Conservation (phyloP, 2,797 vertebrate species). For the Amniataba percoides region DNA sequence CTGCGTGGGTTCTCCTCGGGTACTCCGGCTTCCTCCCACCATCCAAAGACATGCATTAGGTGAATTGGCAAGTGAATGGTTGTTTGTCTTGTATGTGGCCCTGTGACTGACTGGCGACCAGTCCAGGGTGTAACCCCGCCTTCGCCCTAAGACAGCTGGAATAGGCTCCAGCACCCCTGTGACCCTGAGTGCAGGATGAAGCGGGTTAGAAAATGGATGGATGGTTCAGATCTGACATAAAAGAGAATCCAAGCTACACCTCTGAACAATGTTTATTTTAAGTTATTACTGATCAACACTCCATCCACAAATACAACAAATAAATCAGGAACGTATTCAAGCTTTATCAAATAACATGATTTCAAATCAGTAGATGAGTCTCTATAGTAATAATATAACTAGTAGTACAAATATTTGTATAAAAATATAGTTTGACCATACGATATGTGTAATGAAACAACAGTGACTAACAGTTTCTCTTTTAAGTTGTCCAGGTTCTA, state of each 20-base stretch:
- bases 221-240: background rate
- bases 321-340: constrained; percentile 28
- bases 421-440: constrained; percentile 61
- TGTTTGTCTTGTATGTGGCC: no score
- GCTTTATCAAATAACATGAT: constrained; percentile 41
- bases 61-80: no score
- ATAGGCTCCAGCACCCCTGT: no score
- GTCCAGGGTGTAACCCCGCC: no score
- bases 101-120: no score
- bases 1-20: no score
- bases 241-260: background rate
- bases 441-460: constrained; percentile 31
- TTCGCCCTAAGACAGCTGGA: no score
- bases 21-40: no score
- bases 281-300: constrained; percentile 13
- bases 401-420: constrained; percentile 55
- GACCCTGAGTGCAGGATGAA: no score
- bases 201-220: no score
- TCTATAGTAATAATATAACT: constrained; percentile 35
- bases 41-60: no score
- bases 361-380: constrained; percentile 43
- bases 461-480: constrained; percentile 34
- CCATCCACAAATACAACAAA: constrained; percentile 17
- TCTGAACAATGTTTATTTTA: constrained; percentile 51
- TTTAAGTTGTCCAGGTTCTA: constrained; percentile 48